Evolutionary conservation across 2,113 vertebrate species (phyloP).

Genomic region (Xenopus tropicalis): UCB_Xtro_10.0 CM004446.2:94425501-94426000

Average conservation of each 20-base stretch:
- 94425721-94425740: slow-evolving; percentile 84
- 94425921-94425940: too few species aligned
- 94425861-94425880: too few species aligned
- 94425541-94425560: slow-evolving; percentile 29
- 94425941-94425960: too few species aligned
- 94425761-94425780: slow-evolving; percentile 84
- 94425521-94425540: slow-evolving; percentile 2
- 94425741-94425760: slow-evolving; percentile 84
- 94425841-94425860: slow-evolving; percentile 23
- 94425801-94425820: slow-evolving; percentile 33
- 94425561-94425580: slow-evolving; percentile 29
- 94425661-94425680: slow-evolving; percentile 81
- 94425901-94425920: too few species aligned
- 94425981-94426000: too few species aligned
- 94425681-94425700: slow-evolving; percentile 98
- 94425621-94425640: slow-evolving; percentile 60
- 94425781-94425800: slow-evolving; percentile 55
- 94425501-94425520: neutral
- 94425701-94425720: slow-evolving; percentile 89
- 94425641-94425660: slow-evolving; percentile 57
- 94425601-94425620: slow-evolving; percentile 50
- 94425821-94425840: slow-evolving; percentile 23
- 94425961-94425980: too few species aligned
- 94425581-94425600: slow-evolving; percentile 38
- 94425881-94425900: too few species aligned